Evolutionary conservation across 2,888 invertebrate genomes (phyloP).

Genomic region (Agapostemon virescens): DNA sequence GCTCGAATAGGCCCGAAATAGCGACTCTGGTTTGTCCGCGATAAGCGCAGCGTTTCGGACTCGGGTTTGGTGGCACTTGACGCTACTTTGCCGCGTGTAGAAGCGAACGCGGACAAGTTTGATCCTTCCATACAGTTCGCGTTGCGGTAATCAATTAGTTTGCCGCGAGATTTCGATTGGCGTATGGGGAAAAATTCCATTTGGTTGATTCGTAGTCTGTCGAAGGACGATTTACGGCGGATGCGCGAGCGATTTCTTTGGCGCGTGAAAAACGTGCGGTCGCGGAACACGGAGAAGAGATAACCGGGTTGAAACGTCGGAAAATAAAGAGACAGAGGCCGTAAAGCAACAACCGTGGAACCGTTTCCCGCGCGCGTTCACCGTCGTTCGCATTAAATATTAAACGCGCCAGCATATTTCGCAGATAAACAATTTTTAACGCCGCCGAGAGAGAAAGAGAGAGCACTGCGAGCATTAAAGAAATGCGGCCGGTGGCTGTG

Average conservation of each 20-base stretch:
- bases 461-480: conserved; percentile 15
- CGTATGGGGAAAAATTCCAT: neutral
- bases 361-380: neutral
- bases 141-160: neutral
- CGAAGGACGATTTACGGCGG: neutral
- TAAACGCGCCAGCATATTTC: conserved; percentile 4
- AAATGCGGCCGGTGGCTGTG: neutral
- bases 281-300: neutral
- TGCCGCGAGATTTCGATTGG: neutral
- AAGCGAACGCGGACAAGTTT: no score
- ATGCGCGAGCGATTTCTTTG: neutral
- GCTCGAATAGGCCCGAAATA: no score
- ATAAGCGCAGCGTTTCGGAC: no score
- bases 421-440: conserved; percentile 14
- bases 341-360: conserved; percentile 20
- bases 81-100: no score
- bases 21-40: no score
- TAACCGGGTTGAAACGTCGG: neutral
- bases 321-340: conserved; percentile 12
- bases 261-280: neutral
- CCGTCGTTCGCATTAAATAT: conserved; percentile 20
- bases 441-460: neutral
- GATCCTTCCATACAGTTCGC: no score
- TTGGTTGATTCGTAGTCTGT: neutral
- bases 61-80: no score